phyloP scores from a whole-genome alignment of 2,888 invertebrate species.

The Drosophila lacicola region DNA sequence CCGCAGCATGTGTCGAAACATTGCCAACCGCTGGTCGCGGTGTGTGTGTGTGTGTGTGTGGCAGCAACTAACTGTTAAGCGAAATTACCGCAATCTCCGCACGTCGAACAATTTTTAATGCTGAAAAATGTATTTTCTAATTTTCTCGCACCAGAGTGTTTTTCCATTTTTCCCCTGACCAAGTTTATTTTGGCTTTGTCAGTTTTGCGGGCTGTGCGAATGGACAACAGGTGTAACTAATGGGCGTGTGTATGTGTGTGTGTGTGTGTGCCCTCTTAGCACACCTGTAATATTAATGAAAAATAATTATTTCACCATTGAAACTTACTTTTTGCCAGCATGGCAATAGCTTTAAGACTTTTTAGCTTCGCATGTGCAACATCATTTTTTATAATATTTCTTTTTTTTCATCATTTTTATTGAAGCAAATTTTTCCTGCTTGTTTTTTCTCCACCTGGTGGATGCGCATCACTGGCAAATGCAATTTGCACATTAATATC shows the following conservation, averaged over 20 bases:
- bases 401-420: not conserved
- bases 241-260: slow-evolving; percentile 11
- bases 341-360: slow-evolving; percentile 9
- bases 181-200: slow-evolving; percentile 72
- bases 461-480: slow-evolving; percentile 53
- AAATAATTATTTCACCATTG: slow-evolving; percentile 66
- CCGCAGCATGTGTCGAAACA: slow-evolving; percentile 71
- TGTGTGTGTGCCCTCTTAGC: not conserved
- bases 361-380: not conserved
- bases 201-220: slow-evolving; percentile 34
- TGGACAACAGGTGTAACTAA: slow-evolving; percentile 62
- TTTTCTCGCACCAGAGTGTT: slow-evolving; percentile 47
- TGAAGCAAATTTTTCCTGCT: slow-evolving; percentile 1
- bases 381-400: slow-evolving; percentile 3
- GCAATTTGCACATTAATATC: slow-evolving; percentile 70
- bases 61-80: slow-evolving; percentile 75
- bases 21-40: slow-evolving; percentile 50
- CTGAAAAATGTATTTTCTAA: slow-evolving; percentile 79
- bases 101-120: slow-evolving; percentile 78
- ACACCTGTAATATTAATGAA: slow-evolving; percentile 57
- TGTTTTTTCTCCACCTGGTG: slow-evolving; percentile 29
- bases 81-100: slow-evolving; percentile 80
- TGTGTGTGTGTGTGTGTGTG: slow-evolving; percentile 18
- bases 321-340: slow-evolving; percentile 24
- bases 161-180: slow-evolving; percentile 5